These are phyloP conservation scores for Taenioides sp. DNA, from an alignment of 2,797 vertebrate genomes.

Conservation along the genomic window DNA sequence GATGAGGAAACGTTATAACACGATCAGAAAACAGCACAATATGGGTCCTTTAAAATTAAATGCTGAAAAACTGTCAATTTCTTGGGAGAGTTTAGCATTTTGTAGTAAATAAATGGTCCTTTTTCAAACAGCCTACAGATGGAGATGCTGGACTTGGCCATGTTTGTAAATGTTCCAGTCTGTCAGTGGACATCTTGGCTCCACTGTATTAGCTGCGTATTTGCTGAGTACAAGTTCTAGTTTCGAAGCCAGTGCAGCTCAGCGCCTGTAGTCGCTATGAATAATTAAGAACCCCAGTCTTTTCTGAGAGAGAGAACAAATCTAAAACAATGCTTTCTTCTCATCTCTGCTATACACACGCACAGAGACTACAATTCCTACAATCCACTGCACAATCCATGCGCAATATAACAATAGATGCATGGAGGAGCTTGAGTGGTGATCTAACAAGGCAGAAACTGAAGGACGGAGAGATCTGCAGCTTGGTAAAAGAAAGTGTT, in stretches of 20 bases:
- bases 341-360: constrained; percentile 32
- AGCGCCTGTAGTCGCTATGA: constrained; percentile 71
- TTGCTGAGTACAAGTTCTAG: constrained; percentile 74
- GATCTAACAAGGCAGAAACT: constrained; percentile 42
- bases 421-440: constrained; percentile 28
- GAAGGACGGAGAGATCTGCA: constrained; percentile 6
- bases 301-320: constrained; percentile 59
- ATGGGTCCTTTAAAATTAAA: background rate
- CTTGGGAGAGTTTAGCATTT: background rate
- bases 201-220: constrained; percentile 70
- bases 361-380: constrained; percentile 34
- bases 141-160: constrained; percentile 21
- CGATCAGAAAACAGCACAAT: no score
- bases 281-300: constrained; percentile 73
- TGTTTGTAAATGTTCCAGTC: constrained; percentile 35
- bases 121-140: constrained; percentile 16
- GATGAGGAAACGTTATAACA: no score
- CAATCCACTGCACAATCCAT: constrained; percentile 41
- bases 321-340: constrained; percentile 65
- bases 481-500: constrained; percentile 16
- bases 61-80: background rate
- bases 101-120: constrained; percentile 27
- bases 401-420: constrained; percentile 47
- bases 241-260: constrained; percentile 66
- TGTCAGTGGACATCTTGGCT: constrained; percentile 65